Evolutionary conservation across 2,797 vertebrate species (phyloP), one percentile per base, ranked within the genome.

Genomic region (Sebastes flavidus): DNA sequence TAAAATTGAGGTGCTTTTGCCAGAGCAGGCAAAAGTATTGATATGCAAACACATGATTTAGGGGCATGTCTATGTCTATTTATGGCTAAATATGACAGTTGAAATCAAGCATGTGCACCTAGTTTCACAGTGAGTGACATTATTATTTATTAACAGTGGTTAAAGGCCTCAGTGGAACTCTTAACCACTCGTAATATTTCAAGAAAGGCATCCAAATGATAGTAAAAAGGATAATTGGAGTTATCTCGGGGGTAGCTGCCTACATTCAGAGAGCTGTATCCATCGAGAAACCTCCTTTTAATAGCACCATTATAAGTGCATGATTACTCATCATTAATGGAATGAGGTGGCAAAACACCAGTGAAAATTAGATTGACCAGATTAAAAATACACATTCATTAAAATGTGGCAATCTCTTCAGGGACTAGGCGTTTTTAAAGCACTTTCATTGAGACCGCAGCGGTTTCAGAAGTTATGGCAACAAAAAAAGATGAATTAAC

Each of bases 321-420:
- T 56, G 61, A 80, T 38, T 34, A n/a, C 58, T 75, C 42, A 66
- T 8, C 12, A 54, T 79, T 56, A 72, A 38, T 30, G 20, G 13
- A 65, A 74, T 13, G 22, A 82, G 46, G 12, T 22, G 18, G 8
- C 22, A 42, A 59, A 72, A 76, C 67, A 74, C 24, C 56, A 67
- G 58, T 62, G 8, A 30, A 77, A 84, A 75, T 62, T 6, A 54
- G 30, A 79, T 8, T 32, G 8, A 38, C 27, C 16, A 38, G 60
- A 72, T 80, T 86, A 72, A 73, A 84, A 72, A 70, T 65, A 75
- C 63, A 62, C 22, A 67, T 65, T 70, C 30, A 65, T 79, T 79
- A 30, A 69, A 69, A 69, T n/a, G 20, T 24, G 32, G 22, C 54
- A 1, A 65, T 84, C 55, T 70, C 46, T 65, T 79, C 65, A 25